These are phyloP conservation scores for Ischnus inquisitorius DNA, from an alignment of 2,888 invertebrate species.

Conservation along the genomic window DNA sequence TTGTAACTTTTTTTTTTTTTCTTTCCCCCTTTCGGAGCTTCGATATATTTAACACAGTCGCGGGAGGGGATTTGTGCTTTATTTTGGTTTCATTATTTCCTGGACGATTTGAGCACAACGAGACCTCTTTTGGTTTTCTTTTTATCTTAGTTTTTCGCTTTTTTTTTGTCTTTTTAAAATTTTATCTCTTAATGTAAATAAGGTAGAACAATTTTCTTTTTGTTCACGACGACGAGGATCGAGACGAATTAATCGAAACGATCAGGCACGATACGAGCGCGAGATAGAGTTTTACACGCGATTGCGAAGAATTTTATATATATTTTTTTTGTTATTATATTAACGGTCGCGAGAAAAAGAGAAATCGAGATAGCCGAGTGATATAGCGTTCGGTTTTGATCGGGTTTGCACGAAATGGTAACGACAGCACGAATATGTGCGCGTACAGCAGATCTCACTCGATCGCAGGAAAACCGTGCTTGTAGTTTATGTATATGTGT, in stretches of 20 bases:
- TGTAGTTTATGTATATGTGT: conserved; percentile 3
- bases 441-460: conserved; percentile 11
- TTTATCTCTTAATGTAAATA: conserved; percentile 54
- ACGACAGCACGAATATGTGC: conserved; percentile 49
- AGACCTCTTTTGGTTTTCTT: conserved; percentile 32
- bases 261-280: conserved; percentile 69
- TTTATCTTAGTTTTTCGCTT: conserved; percentile 11
- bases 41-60: conserved; percentile 33
- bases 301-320: conserved; percentile 63
- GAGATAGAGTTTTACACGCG: conserved; percentile 62
- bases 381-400: conserved; percentile 55
- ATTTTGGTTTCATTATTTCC: conserved; percentile 54
- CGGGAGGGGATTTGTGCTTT: conserved; percentile 52
- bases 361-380: conserved; percentile 31
- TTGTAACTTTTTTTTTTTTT: conserved; percentile 21
- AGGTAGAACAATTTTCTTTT: conserved; percentile 47
- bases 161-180: conserved; percentile 11
- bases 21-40: conserved; percentile 20
- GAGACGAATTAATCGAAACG: conserved; percentile 67
- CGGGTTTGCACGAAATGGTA: conserved; percentile 54
- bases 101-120: conserved; percentile 66
- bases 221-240: conserved; percentile 63
- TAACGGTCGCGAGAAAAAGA: conserved; percentile 46
- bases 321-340: conserved; percentile 24
- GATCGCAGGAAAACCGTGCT: conserved; percentile 40